Base-by-base conservation (phyloP, 2,113 vertebrate genomes). In the Crotalus tigris region DNA sequence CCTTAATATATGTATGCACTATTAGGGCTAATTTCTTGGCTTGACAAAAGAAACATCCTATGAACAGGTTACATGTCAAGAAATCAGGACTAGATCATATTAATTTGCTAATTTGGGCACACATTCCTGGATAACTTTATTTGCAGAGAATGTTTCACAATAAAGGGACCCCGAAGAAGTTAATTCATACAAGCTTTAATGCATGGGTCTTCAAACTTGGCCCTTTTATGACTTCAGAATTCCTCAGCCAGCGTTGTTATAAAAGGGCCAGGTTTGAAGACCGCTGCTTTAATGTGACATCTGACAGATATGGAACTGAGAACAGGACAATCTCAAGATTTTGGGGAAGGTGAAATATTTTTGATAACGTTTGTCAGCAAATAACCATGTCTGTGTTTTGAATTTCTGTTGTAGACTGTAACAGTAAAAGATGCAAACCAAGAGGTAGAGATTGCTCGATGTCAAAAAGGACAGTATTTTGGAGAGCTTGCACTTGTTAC, bases 401-500 rank as follows among this genome's bases (percentile, higher is more conserved):
- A 96, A 29, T 92, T 29, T 90, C 46, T 94, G 1, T 21, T 93
- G 51, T 97, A 99, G 99, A 99, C 99, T 57, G 98, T 99, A 98
- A 97, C 98, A 0, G 98, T 96, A 97, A 98, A 98, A 94, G 98
- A 99, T 96, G 98, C 97, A 92, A 99, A 98, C 94, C 97, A 98
- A 69, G 99, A 99, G 96, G 99, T 99, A 93, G 99, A 99, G 97
- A 98, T 99, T 94, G 97, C 99, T 8, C 98, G 98, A 94, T 99
- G 98, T 97, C 98, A 96, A 96, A 98, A 98, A 97, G 99, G 99
- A 93, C 99, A 99, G 64, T 99, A 99, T 98, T 99, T 99, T 91
- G 99, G 99, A 96, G 99, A 99, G 96, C 98, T 99, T 96, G 99
- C 99, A 92, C 97, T 99, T 87, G 99, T 99, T 97, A 99, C 99